Conservation (phyloP, 2,888 invertebrate genomes). For the Coleophora deauratella region DNA sequence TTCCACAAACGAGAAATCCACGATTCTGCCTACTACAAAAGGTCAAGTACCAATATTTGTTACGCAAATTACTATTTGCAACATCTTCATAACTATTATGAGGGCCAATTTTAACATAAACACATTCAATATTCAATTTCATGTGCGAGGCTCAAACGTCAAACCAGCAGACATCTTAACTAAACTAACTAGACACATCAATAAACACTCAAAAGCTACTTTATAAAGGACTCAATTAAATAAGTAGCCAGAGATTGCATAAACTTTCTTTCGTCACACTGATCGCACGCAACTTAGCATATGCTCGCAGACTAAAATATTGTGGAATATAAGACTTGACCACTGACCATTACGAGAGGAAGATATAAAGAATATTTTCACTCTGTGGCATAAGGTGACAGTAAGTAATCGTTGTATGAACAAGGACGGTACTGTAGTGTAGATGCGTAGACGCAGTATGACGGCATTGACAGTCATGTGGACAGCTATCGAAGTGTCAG, state of each 20-base stretch:
- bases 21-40: constrained; percentile 5
- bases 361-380: constrained; percentile 6
- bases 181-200: constrained; percentile 9
- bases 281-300: constrained; percentile 3
- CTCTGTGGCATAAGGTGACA: constrained; percentile 12
- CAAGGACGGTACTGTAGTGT: constrained; percentile 1
- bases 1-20: too few species aligned
- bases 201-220: constrained; percentile 27
- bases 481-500: constrained; percentile 47
- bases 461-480: constrained; percentile 46
- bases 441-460: constrained; percentile 28
- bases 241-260: constrained; percentile 31
- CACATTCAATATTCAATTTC: too few species aligned
- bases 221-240: constrained; percentile 30
- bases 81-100: too few species aligned
- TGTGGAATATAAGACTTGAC: not conserved
- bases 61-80: constrained; percentile 2
- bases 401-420: constrained; percentile 10
- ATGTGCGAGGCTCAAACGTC: not conserved
- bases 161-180: constrained; percentile 8
- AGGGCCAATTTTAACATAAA: too few species aligned
- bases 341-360: constrained; percentile 1
- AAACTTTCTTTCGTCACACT: constrained; percentile 25
- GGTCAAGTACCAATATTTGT: constrained; percentile 6
- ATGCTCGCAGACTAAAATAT: constrained; percentile 15